Evolutionary conservation across 1,140 invertebrate genomes (phyloP).

Genomic region (Ditylenchus dipsaci): DNA sequence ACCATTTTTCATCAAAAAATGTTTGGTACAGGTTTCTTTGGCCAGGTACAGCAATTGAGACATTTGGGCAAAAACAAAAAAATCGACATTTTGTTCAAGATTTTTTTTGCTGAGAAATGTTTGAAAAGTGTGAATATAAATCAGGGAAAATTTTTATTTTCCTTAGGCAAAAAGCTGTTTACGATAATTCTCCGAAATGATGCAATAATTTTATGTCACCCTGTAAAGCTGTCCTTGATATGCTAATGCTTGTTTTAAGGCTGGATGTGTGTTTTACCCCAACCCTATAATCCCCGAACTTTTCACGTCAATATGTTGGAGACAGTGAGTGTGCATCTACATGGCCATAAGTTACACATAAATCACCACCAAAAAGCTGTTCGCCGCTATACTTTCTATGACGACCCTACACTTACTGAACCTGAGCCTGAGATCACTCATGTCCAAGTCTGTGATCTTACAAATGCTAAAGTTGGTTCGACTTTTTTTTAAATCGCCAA

Average conservation of each 20-base stretch:
- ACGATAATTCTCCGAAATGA: too few species aligned
- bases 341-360: slow-evolving; percentile 71
- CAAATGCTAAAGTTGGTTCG: slow-evolving; percentile 36
- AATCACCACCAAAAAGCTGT: slow-evolving; percentile 72
- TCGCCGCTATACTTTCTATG: slow-evolving; percentile 77
- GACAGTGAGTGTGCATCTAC: slow-evolving; percentile 76
- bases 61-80: too few species aligned
- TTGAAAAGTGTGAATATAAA: too few species aligned
- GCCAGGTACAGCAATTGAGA: too few species aligned
- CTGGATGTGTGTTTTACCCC: slow-evolving; percentile 67
- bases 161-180: too few species aligned
- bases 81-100: too few species aligned
- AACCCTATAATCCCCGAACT: slow-evolving; percentile 71
- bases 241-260: slow-evolving; percentile 9
- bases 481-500: not conserved
- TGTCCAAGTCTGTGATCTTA: slow-evolving; percentile 54
- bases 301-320: slow-evolving; percentile 79
- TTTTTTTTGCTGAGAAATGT: too few species aligned
- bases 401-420: slow-evolving; percentile 66
- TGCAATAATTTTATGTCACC: too few species aligned
- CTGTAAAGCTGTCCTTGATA: not conserved
- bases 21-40: too few species aligned
- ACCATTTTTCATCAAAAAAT: too few species aligned
- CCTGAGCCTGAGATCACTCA: slow-evolving; percentile 41
- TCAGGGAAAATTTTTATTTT: too few species aligned